These are phyloP conservation scores for Tricholaema leucomelas DNA, from an alignment of 2,113 vertebrate species.

Conservation along the genomic window DNA sequence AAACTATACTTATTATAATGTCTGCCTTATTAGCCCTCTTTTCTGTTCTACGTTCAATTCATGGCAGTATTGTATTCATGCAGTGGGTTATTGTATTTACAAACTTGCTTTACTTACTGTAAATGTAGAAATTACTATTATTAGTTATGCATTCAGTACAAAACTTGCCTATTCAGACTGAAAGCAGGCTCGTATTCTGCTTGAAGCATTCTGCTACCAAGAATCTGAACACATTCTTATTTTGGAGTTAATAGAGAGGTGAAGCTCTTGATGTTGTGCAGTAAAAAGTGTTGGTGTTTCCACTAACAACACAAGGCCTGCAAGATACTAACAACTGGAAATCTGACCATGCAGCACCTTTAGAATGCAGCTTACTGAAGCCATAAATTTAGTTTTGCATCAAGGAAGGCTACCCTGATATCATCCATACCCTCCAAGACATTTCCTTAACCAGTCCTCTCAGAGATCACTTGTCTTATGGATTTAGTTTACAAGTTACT, in stretches of 20 bases:
- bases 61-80: background rate
- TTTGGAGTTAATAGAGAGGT: background rate
- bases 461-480: background rate
- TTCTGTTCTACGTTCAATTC: conserved; percentile 10
- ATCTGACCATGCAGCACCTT: background rate
- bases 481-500: background rate
- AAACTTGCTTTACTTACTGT: conserved; percentile 10
- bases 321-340: background rate
- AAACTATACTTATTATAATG: conserved; percentile 33
- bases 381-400: background rate
- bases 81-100: background rate
- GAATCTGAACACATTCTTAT: background rate
- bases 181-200: background rate
- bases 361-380: background rate
- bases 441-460: background rate
- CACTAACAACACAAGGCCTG: background rate
- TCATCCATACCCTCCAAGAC: background rate
- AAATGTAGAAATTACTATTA: conserved; percentile 46
- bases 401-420: background rate
- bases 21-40: conserved; percentile 32
- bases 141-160: background rate
- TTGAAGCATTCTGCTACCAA: background rate
- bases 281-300: background rate
- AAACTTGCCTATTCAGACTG: conserved; percentile 7
- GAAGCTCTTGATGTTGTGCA: background rate